Base-by-base conservation (phyloP, 2,888 invertebrate genomes). In the Eristalis tenax region DNA sequence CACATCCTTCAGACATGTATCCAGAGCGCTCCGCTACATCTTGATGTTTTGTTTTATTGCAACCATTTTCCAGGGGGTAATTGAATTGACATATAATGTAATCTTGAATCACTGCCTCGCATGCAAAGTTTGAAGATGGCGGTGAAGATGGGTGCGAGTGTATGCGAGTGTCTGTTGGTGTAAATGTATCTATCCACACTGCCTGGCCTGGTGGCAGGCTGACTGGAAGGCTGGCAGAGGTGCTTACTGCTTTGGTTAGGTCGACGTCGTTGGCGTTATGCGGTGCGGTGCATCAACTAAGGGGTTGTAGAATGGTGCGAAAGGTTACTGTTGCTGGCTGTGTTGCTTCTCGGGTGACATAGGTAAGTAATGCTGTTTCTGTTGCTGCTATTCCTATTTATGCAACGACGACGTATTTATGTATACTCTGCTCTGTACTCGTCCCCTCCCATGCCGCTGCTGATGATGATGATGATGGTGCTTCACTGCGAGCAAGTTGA, bases 81-180 rank as follows among this genome's bases (percentile, higher is more conserved):
- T 83, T 87, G 87, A 87, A 87, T 87, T 83, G 87, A 83, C 87
- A 83, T 87, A 80, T 87, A 87, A 87, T 87, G 87, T 83, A 83
- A 87, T 87, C 83, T 83, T 83, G 71, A 87, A 87, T 83, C 87
- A 79, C 87, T 83, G 87, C 87, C 80, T 83, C 68, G 79, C 87
- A 83, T 83, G 87, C 83, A 87, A 87, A 87, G 75, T 77, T 80
- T 80, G 79, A 80, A 63, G 79, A 80, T 69, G 80, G 35, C 15
- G 43, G 66, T 43, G 32, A 38, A 70, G 63, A 28, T 23, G 56
- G 13, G 22, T 32, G 63, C 59, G 26, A 64, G 13, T 35, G 32
- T 35, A 10, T 32, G 32, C 15, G 38, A 13, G 38, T 28, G 80
- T 6, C 8, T n/a, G 50, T 18, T 5, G 50, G 0, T 50, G n/a